These are phyloP conservation scores for Diuraphis noxia DNA, from an alignment of 1,140 invertebrate species.

Conservation along the genomic window DNA sequence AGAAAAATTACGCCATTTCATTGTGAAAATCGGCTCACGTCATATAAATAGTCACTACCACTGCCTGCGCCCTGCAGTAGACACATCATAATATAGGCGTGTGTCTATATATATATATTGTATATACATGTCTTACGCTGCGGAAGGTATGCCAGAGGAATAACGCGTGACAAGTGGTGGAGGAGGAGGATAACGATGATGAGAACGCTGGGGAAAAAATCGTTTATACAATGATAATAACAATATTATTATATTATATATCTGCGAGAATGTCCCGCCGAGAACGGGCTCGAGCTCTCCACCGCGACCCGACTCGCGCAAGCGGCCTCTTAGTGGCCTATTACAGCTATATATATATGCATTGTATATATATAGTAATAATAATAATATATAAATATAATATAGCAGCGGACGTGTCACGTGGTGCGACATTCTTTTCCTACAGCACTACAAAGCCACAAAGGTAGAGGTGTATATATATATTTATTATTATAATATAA, in stretches of 20 bases:
- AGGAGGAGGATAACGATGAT: not conserved
- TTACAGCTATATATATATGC: not conserved
- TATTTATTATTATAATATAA: not conserved
- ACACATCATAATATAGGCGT: not conserved
- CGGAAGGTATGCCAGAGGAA: not conserved
- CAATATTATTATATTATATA: constrained; percentile 4
- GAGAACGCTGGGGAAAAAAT: not conserved
- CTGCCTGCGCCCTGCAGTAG: not conserved
- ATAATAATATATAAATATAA: constrained; percentile 13
- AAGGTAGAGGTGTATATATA: not conserved
- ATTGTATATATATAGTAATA: not conserved
- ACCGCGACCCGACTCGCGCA: not conserved
- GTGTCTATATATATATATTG: not conserved
- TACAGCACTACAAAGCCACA: not conserved
- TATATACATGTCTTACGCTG: not conserved
- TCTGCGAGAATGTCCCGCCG: constrained; percentile 39
- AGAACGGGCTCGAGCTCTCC: not conserved
- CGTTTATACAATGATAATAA: not conserved
- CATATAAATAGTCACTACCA: not conserved
- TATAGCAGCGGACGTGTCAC: not conserved
- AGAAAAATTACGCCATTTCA: constrained; percentile 49
- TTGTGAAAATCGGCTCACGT: constrained; percentile 51
- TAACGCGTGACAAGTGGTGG: not conserved
- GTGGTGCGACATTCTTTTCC: constrained; percentile 12
- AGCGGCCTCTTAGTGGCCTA: not conserved